A percentile compares a stretch with the other conserved stretches of the same genome.
Conservation (phyloP, 30 jellyfish, hydroid and myxozoan species). For the Cassiopea xamachana region DNA sequence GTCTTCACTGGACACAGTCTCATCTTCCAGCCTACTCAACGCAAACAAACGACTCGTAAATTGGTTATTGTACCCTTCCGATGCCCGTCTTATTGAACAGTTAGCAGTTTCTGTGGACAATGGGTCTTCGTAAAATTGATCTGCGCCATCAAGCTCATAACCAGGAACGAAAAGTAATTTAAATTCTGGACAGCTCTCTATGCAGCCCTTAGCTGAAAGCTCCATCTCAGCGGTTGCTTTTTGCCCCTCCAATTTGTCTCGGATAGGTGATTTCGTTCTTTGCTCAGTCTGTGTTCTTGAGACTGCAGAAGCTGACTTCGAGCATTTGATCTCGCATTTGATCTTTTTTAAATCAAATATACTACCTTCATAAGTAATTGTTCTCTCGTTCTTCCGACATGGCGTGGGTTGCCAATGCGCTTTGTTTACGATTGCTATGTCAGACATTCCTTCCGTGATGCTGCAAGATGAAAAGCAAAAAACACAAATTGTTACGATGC, state of each 20-base stretch:
- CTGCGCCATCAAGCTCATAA: constrained; percentile 57
- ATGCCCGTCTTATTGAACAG: not conserved
- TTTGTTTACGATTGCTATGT: constrained; percentile 16
- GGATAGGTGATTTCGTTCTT: not conserved
- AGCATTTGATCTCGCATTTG: not conserved
- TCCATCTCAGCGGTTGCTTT: constrained; percentile 64
- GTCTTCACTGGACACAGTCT: constrained; percentile 48
- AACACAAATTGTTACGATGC: too few species aligned
- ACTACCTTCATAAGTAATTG: not conserved
- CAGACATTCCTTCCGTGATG: constrained; percentile 34
- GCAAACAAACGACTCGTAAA: constrained; percentile 34
- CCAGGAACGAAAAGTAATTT: constrained; percentile 70
- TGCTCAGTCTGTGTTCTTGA: not conserved
- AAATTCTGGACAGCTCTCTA: constrained; percentile 62
- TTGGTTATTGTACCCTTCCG: constrained; percentile 23
- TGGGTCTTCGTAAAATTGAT: constrained; percentile 63
- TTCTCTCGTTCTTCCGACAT: not conserved
- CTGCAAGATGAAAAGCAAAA: constrained; percentile 7
- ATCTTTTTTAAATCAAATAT: not conserved
- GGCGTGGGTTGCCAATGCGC: constrained; percentile 35
- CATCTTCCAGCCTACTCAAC: constrained; percentile 32
- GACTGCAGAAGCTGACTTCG: not conserved
- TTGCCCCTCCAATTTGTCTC: constrained; percentile 23
- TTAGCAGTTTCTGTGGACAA: not conserved
- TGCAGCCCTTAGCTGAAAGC: constrained; percentile 56